phyloP scores from a whole-genome alignment of 2,797 vertebrate species.

The Crocidura indochinensis region DNA sequence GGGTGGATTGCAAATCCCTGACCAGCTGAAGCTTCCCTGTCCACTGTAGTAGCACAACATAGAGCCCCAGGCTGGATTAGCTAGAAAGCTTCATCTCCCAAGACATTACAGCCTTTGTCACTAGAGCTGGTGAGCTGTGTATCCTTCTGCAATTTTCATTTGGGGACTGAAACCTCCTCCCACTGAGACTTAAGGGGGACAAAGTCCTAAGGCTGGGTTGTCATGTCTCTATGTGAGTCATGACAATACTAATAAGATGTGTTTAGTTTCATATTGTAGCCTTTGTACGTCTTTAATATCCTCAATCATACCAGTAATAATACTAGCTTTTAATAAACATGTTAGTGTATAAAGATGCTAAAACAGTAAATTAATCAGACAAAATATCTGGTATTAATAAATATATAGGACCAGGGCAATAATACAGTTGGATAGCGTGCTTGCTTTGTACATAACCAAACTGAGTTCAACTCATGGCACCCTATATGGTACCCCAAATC shows the following conservation, averaged over 20 bases:
- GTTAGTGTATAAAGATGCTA: too few relatives aligned
- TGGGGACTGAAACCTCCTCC: slow-evolving; percentile 33
- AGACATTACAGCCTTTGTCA: not conserved
- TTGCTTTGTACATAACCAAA: too few relatives aligned
- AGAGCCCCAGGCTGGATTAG: not conserved
- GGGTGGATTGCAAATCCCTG: not conserved
- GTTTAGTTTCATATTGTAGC: not conserved
- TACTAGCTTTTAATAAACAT: too few relatives aligned
- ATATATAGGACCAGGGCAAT: too few relatives aligned
- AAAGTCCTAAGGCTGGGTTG: not conserved
- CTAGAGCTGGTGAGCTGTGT: slow-evolving; percentile 31
- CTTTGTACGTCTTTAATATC: not conserved
- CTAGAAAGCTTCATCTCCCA: not conserved
- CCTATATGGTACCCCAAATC: too few relatives aligned
- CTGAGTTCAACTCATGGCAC: too few relatives aligned
- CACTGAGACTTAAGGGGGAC: not conserved
- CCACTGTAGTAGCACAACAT: not conserved
- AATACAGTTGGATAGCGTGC: too few relatives aligned
- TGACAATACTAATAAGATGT: not conserved
- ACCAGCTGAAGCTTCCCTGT: slow-evolving; percentile 11
- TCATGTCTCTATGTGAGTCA: not conserved
- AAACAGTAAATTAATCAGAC: too few relatives aligned
- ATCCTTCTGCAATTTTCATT: slow-evolving; percentile 38
- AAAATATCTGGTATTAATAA: too few relatives aligned
- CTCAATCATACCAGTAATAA: not conserved